Base-by-base conservation (phyloP, 2,888 invertebrate genomes). In the Hanleya hanleyi region DNA sequence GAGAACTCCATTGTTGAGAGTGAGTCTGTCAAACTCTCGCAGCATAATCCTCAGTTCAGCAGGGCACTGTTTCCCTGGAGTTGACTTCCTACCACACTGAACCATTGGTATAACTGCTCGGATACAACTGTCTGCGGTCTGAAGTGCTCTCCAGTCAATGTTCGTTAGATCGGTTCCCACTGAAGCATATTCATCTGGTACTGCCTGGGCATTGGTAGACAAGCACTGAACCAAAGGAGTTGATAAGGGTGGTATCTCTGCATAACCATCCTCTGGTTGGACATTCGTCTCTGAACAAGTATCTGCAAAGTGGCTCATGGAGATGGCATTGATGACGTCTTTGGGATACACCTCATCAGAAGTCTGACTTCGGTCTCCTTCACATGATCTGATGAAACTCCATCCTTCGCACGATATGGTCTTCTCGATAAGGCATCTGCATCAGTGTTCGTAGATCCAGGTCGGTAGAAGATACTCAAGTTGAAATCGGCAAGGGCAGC, bases 401-500 rank as follows among this genome's bases (percentile, higher is more conserved):
- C 47, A 18, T 4, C n/a, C 18, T 47, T 22, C 1, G n/a, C 22
- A 29, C 26, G 4, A 26, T 57, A 32, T 29, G 64, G 64, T 37
- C 35, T 64, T 37, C 64, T 35, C 15, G 64, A 64, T 29, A 64
- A 26, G 4, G 64, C 64, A 29, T 64, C 64, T 18, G 64, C 64
- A 35, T 64, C 64, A 36, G 26, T 64, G 26, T 64, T 64, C n/a
- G 51, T 51, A 15, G 22, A 26, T 57, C 69, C 75, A 32, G 38
- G 33, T 33, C 47, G 36, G 69, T 73, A 73, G 51, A 7, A 37
- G n/a, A 73, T 65, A 6, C 12, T 35, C 9, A 73, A 67, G 26
- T 64, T 51, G 35, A 69, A 75, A 22, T 69, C 50, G 1, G 66
- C 38, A 47, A 75, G 49, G 7, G 37, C 72, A 7, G 72, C 67